Evolutionary conservation across 1,140 invertebrate species (phyloP), one percentile per base, ranked within the genome.

Genomic region (Leptestheria dahalacensis): DNA sequence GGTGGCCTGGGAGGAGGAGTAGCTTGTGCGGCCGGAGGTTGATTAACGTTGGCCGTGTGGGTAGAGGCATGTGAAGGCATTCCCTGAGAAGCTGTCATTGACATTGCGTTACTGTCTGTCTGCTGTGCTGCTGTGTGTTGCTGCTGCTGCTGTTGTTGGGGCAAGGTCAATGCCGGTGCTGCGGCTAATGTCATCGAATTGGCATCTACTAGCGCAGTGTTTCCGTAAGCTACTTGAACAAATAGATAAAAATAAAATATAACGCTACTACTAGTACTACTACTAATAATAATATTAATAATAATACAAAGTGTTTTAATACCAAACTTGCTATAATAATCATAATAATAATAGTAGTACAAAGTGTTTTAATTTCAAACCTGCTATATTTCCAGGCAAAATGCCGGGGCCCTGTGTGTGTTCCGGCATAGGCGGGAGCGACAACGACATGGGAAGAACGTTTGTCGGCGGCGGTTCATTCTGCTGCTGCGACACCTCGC

Each of bases 401-500:
- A 15, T 6, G 6, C 33, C 33, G 6, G 15, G 15, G 33, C 33
- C 33, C 33, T 41, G 33, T 15, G 33, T 41, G 33, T 41, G 33
- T 41, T 41, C 6, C 33, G 33, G 33, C 33, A 41, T 41, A 15
- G 33, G 33, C 15, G 33, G 33, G 15, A 41, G 33, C 33, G 33
- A 41, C 15, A 41, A 15, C 33, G 33, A 41, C 33, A 41, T 41
- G 6, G 33, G 33, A 41, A 41, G 33, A 41, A 15, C 33, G 15
- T 41, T 41, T 41, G 33, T 15, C 6, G 33, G 33, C 52, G 49
- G 58, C 20, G 58, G 29, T 52, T 60, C 58, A 33, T 60, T 60
- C 12, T 60, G 58, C 23, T 60, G 58, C 21, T 60, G 58, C 29
- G 58, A 60, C 12, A 60, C 58, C 52, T 60, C 58, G 41, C 58